Evolutionary conservation across 2,888 invertebrate species (phyloP).

Genomic region (Dysmachus trigonus): DNA sequence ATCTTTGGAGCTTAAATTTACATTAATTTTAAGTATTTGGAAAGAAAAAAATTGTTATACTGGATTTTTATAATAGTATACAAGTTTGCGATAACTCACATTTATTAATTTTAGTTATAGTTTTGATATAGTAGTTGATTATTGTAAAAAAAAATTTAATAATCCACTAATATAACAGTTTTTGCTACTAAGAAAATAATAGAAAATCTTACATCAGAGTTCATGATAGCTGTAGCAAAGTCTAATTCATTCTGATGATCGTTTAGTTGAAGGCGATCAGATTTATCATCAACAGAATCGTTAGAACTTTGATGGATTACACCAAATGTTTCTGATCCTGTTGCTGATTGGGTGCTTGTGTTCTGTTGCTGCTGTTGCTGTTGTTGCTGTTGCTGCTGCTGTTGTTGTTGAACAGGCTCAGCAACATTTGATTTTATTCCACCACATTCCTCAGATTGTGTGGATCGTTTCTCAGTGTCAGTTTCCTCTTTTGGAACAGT

Average conservation of each 20-base stretch:
- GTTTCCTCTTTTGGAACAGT: not conserved
- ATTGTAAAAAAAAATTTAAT: too few relatives aligned
- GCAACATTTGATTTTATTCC: not conserved
- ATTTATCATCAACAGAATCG: slow-evolving; percentile 52
- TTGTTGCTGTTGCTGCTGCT: not conserved
- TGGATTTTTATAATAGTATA: not conserved
- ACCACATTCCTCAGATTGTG: not conserved
- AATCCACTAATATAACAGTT: not conserved
- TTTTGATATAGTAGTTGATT: too few relatives aligned
- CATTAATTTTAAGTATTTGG: too few relatives aligned
- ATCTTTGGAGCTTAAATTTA: slow-evolving; percentile 55
- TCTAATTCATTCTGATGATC: slow-evolving; percentile 54
- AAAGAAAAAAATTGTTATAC: not conserved
- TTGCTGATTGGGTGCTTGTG: not conserved
- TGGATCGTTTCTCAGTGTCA: not conserved
- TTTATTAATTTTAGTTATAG: too few relatives aligned
- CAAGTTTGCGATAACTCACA: too few relatives aligned
- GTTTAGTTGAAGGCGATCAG: slow-evolving; percentile 46
- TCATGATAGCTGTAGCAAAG: slow-evolving; percentile 58
- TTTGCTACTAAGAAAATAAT: not conserved
- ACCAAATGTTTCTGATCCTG: not conserved
- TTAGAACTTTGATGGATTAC: slow-evolving; percentile 45
- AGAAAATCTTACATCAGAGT: slow-evolving; percentile 57
- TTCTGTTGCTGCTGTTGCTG: not conserved
- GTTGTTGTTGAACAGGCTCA: not conserved